phyloP scores from a whole-genome alignment of 1,140 invertebrate genomes.

The Zaprionus ghesquierei region DNA sequence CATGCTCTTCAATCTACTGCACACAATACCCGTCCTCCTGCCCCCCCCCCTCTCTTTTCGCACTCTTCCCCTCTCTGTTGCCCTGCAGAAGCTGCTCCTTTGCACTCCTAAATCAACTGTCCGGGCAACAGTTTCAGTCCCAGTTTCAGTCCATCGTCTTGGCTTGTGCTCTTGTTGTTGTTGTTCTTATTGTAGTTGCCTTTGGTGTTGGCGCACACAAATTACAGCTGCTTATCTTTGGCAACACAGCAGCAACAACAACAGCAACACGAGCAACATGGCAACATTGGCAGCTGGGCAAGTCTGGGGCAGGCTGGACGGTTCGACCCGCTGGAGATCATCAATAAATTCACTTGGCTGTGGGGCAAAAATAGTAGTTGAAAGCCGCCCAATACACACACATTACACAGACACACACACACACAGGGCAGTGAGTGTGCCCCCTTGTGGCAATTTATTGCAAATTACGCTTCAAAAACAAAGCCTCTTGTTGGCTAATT shows the following conservation, averaged over 20 bases:
- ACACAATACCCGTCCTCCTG: conserved; percentile 50
- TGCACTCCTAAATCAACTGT: conserved; percentile 67
- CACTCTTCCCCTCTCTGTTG: not conserved
- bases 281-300: conserved; percentile 16
- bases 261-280: conserved; percentile 25
- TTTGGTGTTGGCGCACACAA: conserved; percentile 75
- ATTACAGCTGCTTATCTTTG: conserved; percentile 80
- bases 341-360: conserved; percentile 74
- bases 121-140: not conserved
- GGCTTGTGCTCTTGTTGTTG: conserved; percentile 20
- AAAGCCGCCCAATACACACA: conserved; percentile 24
- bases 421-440: conserved; percentile 22
- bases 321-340: conserved; percentile 59
- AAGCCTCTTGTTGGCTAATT: conserved; percentile 70
- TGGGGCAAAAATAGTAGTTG: conserved; percentile 64
- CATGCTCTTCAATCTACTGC: conserved; percentile 73
- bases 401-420: not conserved
- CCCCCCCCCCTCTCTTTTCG: not conserved
- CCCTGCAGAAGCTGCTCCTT: conserved; percentile 1
- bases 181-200: conserved; percentile 31
- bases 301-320: conserved; percentile 18
- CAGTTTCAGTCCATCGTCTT: conserved; percentile 47
- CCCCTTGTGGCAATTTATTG: conserved; percentile 73
- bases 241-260: conserved; percentile 58
- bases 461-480: conserved; percentile 79